phyloP scores from a whole-genome alignment of 2,797 vertebrate genomes.

The Molossus molossus region DNA sequence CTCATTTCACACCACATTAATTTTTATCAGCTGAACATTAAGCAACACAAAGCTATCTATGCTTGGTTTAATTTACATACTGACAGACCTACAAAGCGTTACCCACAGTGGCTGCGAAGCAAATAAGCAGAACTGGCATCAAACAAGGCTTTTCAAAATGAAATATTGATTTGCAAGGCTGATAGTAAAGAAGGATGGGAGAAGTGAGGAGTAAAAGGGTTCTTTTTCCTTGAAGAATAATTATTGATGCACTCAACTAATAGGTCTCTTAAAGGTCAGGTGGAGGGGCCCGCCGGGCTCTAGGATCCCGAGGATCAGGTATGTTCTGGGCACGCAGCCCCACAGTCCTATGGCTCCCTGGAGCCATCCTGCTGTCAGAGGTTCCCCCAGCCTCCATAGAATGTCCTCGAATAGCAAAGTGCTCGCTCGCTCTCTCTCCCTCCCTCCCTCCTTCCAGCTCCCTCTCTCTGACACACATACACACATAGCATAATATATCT shows the following conservation, averaged over 20 bases:
- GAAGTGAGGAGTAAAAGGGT: constrained; percentile 49
- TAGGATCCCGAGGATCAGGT: neutral
- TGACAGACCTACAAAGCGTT: constrained; percentile 93
- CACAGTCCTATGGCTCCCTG: neutral
- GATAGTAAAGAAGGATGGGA: constrained; percentile 81
- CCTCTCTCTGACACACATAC: neutral
- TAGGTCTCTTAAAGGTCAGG: constrained; percentile 50
- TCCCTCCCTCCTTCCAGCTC: no score
- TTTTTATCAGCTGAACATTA: constrained; percentile 99
- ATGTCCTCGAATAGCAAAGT: neutral
- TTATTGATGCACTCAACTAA: constrained; percentile 65
- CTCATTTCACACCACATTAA: constrained; percentile 99
- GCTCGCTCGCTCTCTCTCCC: no score
- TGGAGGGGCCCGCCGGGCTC: neutral
- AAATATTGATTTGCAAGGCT: constrained; percentile 94
- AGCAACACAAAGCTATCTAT: constrained; percentile 97
- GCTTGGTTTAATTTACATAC: constrained; percentile 95
- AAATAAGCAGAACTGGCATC: constrained; percentile 94
- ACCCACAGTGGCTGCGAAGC: constrained; percentile 89
- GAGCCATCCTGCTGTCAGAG: neutral
- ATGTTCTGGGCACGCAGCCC: neutral
- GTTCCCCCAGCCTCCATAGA: neutral
- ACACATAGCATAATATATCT: neutral
- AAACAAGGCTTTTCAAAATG: constrained; percentile 96
- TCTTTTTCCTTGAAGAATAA: constrained; percentile 75